A percentile compares a stretch with the other conserved stretches of the same genome.
These are phyloP conservation scores for Heliconius himera DNA, from an alignment of 1,140 invertebrate species.

Conservation along the genomic window DNA sequence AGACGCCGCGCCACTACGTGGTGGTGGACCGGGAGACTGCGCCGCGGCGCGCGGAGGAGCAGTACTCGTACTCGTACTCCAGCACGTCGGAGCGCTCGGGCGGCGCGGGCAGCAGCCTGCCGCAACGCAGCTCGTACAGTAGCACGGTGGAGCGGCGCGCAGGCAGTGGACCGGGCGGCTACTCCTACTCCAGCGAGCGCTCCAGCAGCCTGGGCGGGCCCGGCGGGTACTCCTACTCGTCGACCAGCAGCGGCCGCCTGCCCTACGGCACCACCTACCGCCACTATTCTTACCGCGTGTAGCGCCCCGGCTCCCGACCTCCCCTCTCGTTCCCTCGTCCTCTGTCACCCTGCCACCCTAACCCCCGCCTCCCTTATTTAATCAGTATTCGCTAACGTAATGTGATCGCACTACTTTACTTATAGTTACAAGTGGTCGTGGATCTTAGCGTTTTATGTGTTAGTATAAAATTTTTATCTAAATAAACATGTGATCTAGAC, in stretches of 20 bases:
- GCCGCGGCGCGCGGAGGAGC: slow-evolving; percentile 87
- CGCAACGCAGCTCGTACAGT: slow-evolving; percentile 85
- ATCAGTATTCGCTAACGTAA: slow-evolving; percentile 79
- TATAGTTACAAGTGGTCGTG: slow-evolving; percentile 65
- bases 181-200: slow-evolving; percentile 88
- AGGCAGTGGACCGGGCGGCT: slow-evolving; percentile 85
- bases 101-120: slow-evolving; percentile 70
- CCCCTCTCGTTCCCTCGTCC: slow-evolving; percentile 35
- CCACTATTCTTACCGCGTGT: slow-evolving; percentile 92
- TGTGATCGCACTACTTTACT: slow-evolving; percentile 75
- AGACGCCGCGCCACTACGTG: slow-evolving; percentile 93
- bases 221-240: slow-evolving; percentile 91
- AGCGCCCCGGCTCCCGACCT: slow-evolving; percentile 78
- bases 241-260: slow-evolving; percentile 87
- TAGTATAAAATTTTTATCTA: slow-evolving; percentile 59
- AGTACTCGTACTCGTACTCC: slow-evolving; percentile 92
- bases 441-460: slow-evolving; percentile 71
- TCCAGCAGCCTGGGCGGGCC: slow-evolving; percentile 87
- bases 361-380: slow-evolving; percentile 52
- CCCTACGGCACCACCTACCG: slow-evolving; percentile 91
- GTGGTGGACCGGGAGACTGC: slow-evolving; percentile 88
- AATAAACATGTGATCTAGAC: slow-evolving; percentile 71
- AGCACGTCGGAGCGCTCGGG: slow-evolving; percentile 80
- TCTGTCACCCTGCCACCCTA: slow-evolving; percentile 19
- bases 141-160: slow-evolving; percentile 86